These are phyloP conservation scores for Nephrotoma appendiculata DNA, from an alignment of 2,888 invertebrate genomes.

Conservation along the genomic window DNA sequence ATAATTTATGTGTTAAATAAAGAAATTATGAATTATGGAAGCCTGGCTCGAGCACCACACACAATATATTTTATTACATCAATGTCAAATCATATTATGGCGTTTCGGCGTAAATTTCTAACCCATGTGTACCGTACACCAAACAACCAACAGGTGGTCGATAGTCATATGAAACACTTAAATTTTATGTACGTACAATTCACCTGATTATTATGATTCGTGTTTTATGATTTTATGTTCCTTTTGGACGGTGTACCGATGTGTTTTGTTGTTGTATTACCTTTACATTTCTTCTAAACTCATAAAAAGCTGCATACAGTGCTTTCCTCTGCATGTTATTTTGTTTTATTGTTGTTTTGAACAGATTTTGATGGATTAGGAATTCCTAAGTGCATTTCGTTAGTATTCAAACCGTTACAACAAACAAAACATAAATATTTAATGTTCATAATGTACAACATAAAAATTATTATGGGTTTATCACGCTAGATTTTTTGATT, in stretches of 20 bases:
- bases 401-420: not conserved
- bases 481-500: not conserved
- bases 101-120: not conserved
- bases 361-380: not conserved
- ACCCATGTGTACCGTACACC: not conserved
- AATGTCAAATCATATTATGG: not conserved
- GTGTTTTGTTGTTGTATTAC: not conserved
- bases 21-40: not conserved
- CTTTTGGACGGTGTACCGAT: not conserved
- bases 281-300: not conserved
- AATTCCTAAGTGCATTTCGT: not conserved
- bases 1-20: not conserved
- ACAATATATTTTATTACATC: not conserved
- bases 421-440: not conserved
- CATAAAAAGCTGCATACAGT: not conserved
- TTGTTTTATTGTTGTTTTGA: not conserved
- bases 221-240: not conserved
- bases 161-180: not conserved
- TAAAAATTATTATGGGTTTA: not conserved
- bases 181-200: not conserved
- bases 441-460: not conserved
- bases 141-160: not conserved
- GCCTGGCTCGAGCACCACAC: not conserved
- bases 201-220: not conserved
- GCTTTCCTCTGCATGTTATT: not conserved